phyloP scores from a whole-genome alignment of 2,797 vertebrate genomes.

The Protosalanx chinensis region DNA sequence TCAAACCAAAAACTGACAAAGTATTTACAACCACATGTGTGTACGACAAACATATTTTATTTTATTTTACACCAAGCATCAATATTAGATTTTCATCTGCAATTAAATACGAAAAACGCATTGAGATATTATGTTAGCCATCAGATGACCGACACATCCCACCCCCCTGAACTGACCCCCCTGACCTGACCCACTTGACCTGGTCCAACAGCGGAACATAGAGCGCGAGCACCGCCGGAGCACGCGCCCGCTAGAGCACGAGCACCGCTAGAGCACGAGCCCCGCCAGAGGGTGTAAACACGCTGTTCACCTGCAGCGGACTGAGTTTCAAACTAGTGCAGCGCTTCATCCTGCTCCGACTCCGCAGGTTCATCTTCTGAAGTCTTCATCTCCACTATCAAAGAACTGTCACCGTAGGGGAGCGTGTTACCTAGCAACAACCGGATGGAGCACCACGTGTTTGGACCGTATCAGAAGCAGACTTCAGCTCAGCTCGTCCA shows the following conservation, averaged over 20 bases:
- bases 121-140: too few relatives aligned
- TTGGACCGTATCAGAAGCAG: slow-evolving; percentile 69
- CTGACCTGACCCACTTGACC: too few relatives aligned
- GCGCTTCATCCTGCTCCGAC: slow-evolving; percentile 20
- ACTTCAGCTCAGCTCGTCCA: slow-evolving; percentile 67
- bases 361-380: not conserved
- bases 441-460: slow-evolving; percentile 36
- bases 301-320: slow-evolving; percentile 18
- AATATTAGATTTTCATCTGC: too few relatives aligned
- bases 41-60: too few relatives aligned
- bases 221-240: not conserved
- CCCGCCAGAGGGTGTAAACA: too few relatives aligned
- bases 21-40: too few relatives aligned
- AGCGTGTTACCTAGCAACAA: slow-evolving; percentile 27
- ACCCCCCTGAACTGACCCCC: too few relatives aligned
- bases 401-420: slow-evolving; percentile 28
- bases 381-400: not conserved
- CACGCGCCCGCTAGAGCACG: too few relatives aligned
- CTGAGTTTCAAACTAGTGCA: slow-evolving; percentile 6
- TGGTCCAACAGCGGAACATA: too few relatives aligned
- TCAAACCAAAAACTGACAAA: slow-evolving; percentile 22
- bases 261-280: not conserved
- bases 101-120: too few relatives aligned
- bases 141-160: too few relatives aligned
- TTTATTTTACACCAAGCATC: too few relatives aligned